Evolutionary conservation across 2,113 vertebrate species (phyloP), one percentile per base, ranked within the genome.

Genomic region (Typhlomys cinereus): DNA sequence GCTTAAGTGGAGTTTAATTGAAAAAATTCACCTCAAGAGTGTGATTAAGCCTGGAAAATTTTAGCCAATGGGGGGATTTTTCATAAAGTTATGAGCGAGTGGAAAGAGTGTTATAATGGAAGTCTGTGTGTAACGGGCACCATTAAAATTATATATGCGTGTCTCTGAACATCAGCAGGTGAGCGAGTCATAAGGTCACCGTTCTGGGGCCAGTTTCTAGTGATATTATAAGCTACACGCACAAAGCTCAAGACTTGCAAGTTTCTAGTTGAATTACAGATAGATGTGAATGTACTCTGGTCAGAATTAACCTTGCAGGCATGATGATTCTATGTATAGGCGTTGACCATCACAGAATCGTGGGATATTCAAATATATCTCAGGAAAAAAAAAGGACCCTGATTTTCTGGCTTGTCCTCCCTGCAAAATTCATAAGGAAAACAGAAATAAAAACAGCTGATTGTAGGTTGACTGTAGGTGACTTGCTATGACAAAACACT

Each of bases 81-180:
- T 96, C 54, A 96, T 93, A 93, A 95, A 95, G 82, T 93, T 93
- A 92, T 93, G 96, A 96, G 94, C 0, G 21, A 97, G 93, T 97
- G 96, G 96, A 97, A 97, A 97, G 92, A 95, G 76, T 89, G 91
- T 41, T 90, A 96, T 91, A 96, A 97, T 96, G 94, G 94, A 96
- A 93, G 86, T n/a, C 84, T 96, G 67, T 97, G 89, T 94, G 76
- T 96, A 96, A 94, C 85, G 71, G 83, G 91, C 39, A 59, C 89
- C 73, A 80, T 96, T 96, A 96, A 95, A 93, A 92, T 93, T 95
- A 93, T 89, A 90, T 84, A 85, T 27, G 48, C 89, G 64, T 86
- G 48, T 91, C 92, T 91, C 70, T 91, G 86, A 94, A 50, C 66
- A 94, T 93, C 95, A 54, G 70, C 89, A 97, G 96, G 89, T 93